Base-by-base conservation (phyloP, 2,888 invertebrate species). In the Microctonus hyperodae region DNA sequence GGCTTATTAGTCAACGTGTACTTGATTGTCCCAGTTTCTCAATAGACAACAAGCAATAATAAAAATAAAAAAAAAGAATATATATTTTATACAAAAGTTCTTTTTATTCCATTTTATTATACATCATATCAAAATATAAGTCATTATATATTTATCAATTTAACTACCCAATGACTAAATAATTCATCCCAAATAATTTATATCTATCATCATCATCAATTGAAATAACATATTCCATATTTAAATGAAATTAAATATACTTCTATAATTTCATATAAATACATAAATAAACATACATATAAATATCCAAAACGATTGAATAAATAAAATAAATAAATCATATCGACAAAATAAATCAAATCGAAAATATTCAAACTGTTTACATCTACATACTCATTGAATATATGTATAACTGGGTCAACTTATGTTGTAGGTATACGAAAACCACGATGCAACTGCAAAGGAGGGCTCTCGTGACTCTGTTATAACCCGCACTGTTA, bases 331-430 rank as follows among this genome's bases (percentile, higher is more conserved):
- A 58, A 33, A 23, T 11, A 59, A 16, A n/a, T n/a, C n/a, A n/a
- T n/a, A n/a, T n/a, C n/a, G n/a, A n/a, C n/a, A n/a, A n/a, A n/a
- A n/a, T n/a, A n/a, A n/a, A n/a, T n/a, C n/a, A n/a, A n/a, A 65
- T 65, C 58, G 65, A 65, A 58, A 58, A 25, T 25, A 50, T 58
- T 16, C 50, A 51, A 44, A 44, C 16, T 16, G 44, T 44, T 44
- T 5, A 20, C 16, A 20, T n/a, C 16, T 44, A 44, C 44, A 16
- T 44, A 20, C 44, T 7, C 44, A 20, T 44, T 20, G 44, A 16
- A 16, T 16, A n/a, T n/a, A n/a, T n/a, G n/a, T n/a, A 56, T 40
- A 64, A 57, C 57, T 64, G 57, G 64, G 64, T 64, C 64, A 64
- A 64, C 56, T 48, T 31, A 57, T 48, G 64, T 44, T 48, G 53